Base-by-base conservation (phyloP, 2,888 invertebrate species). In the Apoda limacodes region DNA sequence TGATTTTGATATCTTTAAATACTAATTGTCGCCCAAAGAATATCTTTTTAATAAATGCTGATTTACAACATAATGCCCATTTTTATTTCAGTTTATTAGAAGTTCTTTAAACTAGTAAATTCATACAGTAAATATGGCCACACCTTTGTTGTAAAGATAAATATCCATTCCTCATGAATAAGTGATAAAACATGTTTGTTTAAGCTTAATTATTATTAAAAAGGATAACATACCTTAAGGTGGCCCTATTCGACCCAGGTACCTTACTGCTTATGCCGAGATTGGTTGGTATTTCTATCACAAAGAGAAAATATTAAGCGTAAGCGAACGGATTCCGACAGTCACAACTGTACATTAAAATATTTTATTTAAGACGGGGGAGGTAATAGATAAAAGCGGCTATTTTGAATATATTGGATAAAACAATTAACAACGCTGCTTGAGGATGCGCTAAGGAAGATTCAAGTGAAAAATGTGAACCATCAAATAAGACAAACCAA, bases 51-150 rank as follows among this genome's bases (percentile, higher is more conserved):
- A 30, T 24, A 24, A 30, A 30, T 15, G n/a, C 14, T 32, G n/a
- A n/a, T n/a, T n/a, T 32, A 28, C 22, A 26, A 32, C 21, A 27
- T 22, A 32, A 27, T 27, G 27, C 11, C 26, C 22, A n/a, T n/a
- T 32, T 32, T 27, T 27, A 27, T 32, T 32, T 32, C 11, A 32
- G 9, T 32, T 26, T 22, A 22, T 32, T 32, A 2, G 4, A 19
- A n/a, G n/a, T n/a, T 32, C 27, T 32, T 22, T 27, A 32, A 22
- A 32, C 15, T 27, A 32, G 14, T 22, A 14, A 29, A 25, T 29
- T 29, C 29, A 29, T 34, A 29, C 29, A 24, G 33, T 35, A 24
- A 35, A 35, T 35, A 35, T 35, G 35, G 27, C 35, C 35, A 35
- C 28, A 27, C 23, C 13, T 33, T 21, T 37, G 20, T 30, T 37